phyloP scores from a whole-genome alignment of 2,888 invertebrate genomes.

The Mamestra brassicae region DNA sequence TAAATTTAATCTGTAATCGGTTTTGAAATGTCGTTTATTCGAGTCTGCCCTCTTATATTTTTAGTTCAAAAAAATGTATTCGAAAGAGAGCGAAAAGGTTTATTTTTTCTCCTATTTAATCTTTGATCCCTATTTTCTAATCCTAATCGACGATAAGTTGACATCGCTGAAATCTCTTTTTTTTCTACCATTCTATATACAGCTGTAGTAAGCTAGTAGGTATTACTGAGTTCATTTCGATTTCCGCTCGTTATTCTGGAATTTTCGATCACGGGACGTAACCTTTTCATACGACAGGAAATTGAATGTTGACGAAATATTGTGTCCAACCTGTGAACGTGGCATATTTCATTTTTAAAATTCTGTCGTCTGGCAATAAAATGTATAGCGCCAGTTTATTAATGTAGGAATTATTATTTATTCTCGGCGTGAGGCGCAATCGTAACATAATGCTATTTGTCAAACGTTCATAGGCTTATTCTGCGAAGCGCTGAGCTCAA shows the following conservation, averaged over 20 bases:
- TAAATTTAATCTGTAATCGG: background rate
- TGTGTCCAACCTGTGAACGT: constrained; percentile 67
- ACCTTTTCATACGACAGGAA: constrained; percentile 80
- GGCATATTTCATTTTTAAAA: constrained; percentile 70
- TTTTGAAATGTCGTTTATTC: constrained; percentile 5
- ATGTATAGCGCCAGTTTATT: constrained; percentile 70
- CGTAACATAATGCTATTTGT: constrained; percentile 84
- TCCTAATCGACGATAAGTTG: constrained; percentile 2
- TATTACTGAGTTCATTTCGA: constrained; percentile 68
- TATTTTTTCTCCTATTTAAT: background rate
- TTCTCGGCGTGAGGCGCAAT: constrained; percentile 72
- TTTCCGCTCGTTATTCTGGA: constrained; percentile 81
- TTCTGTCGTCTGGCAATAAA: constrained; percentile 56
- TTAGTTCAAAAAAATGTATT: background rate
- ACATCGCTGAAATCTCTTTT: constrained; percentile 17
- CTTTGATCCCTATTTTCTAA: constrained; percentile 1
- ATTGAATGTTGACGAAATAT: constrained; percentile 81
- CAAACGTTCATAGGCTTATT: constrained; percentile 85
- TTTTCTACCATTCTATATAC: constrained; percentile 28
- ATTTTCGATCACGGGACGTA: constrained; percentile 74
- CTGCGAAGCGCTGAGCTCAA: constrained; percentile 79
- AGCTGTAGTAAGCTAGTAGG: background rate
- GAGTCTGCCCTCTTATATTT: background rate
- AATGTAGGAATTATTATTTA: constrained; percentile 72
- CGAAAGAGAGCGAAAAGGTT: background rate